phyloP scores from a whole-genome alignment of 1,140 invertebrate species.

The Danaus plexippus region DNA sequence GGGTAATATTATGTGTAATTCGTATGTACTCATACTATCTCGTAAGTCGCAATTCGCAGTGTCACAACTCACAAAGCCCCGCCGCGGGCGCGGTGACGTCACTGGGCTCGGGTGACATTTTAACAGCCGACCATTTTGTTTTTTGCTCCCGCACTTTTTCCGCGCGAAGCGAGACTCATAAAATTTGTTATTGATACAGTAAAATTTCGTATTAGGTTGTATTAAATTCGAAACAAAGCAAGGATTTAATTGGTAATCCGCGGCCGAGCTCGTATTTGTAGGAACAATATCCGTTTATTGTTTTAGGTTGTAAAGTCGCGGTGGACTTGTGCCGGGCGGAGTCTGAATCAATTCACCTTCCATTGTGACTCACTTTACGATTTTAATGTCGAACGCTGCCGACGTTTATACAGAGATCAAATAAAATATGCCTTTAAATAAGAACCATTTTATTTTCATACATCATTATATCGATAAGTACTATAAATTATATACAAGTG shows the following conservation, averaged over 20 bases:
- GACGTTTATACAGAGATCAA: constrained; percentile 10
- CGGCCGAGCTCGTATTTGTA: constrained; percentile 40
- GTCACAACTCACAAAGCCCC: constrained; percentile 3
- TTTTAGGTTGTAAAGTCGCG: constrained; percentile 51
- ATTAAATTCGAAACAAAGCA: constrained; percentile 68
- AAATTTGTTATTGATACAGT: constrained; percentile 68
- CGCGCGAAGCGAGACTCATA: constrained; percentile 37
- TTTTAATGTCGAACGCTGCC: not conserved
- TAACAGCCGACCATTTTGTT: constrained; percentile 39
- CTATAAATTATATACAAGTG: constrained; percentile 10
- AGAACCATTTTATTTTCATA: constrained; percentile 17
- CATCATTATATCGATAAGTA: constrained; percentile 3
- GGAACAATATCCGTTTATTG: constrained; percentile 54
- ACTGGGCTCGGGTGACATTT: constrained; percentile 40
- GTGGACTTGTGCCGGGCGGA: constrained; percentile 11
- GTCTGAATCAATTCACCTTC: constrained; percentile 26
- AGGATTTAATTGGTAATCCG: constrained; percentile 65
- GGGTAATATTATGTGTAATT: too few species aligned
- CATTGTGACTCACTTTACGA: constrained; percentile 8
- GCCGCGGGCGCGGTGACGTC: constrained; percentile 30
- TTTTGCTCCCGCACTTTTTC: constrained; percentile 56
- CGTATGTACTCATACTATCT: too few species aligned
- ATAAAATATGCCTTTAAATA: constrained; percentile 13
- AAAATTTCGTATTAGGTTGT: constrained; percentile 67
- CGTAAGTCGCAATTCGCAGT: too few species aligned